A percentile compares a stretch with the other conserved stretches of the same genome.
Conservation (phyloP, 2,888 invertebrate genomes). For the Caenorhabditis drosophilae region DNA sequence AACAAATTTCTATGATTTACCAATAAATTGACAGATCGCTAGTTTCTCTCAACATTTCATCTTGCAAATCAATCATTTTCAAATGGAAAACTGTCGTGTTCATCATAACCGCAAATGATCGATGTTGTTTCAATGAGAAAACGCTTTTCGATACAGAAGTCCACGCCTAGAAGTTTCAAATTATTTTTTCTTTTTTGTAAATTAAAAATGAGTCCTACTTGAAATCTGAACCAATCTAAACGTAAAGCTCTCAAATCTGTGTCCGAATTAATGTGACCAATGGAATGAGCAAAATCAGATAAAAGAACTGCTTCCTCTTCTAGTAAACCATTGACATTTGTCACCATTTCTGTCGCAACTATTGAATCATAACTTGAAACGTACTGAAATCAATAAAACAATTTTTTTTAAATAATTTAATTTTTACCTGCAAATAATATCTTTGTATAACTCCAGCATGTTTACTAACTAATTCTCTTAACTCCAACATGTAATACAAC, state of each 20-base stretch:
- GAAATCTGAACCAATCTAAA: slow-evolving; percentile 95
- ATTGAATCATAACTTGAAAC: slow-evolving; percentile 93
- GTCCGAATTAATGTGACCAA: slow-evolving; percentile 54
- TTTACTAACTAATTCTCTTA: slow-evolving; percentile 82
- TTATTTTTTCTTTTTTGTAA: not conserved
- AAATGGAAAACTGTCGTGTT: slow-evolving; percentile 96
- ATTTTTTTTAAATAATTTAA: not conserved
- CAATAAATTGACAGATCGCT: slow-evolving; percentile 97
- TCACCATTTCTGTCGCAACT: slow-evolving; percentile 79
- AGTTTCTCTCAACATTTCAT: slow-evolving; percentile 93
- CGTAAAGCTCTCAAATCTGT: slow-evolving; percentile 89
- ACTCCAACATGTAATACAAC: slow-evolving; percentile 95
- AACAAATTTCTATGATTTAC: slow-evolving; percentile 66
- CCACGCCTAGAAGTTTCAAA: slow-evolving; percentile 75
- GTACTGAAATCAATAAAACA: slow-evolving; percentile 77
- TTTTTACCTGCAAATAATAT: slow-evolving; percentile 55
- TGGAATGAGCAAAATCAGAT: slow-evolving; percentile 44
- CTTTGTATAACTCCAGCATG: slow-evolving; percentile 95
- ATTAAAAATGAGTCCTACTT: slow-evolving; percentile 71
- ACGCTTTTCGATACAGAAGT: slow-evolving; percentile 84
- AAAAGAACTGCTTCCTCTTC: slow-evolving; percentile 62
- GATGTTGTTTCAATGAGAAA: slow-evolving; percentile 79
- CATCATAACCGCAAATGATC: slow-evolving; percentile 83
- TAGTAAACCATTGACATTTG: slow-evolving; percentile 29
- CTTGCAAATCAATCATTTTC: slow-evolving; percentile 95